Conservation (phyloP, 2,797 vertebrate species). For the Silurus lanzhouensis region DNA sequence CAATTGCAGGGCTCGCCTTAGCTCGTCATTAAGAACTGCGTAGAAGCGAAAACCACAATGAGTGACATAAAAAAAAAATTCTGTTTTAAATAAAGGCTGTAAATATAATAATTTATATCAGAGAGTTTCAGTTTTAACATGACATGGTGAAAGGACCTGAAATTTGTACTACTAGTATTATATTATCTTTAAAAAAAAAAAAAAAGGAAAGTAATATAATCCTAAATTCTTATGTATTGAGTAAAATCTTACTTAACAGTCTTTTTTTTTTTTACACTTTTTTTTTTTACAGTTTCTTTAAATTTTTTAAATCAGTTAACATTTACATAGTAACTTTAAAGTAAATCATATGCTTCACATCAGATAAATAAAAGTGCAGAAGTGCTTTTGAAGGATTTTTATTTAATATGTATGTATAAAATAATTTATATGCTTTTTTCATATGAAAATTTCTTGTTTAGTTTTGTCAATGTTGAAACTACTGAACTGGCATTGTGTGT, state of each 20-base stretch:
- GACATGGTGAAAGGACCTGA: background rate
- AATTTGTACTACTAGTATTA: background rate
- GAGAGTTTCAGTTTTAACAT: background rate
- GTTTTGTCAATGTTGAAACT: too few relatives aligned
- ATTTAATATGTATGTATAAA: too few relatives aligned
- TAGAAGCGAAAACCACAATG: constrained; percentile 23
- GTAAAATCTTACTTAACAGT: too few relatives aligned
- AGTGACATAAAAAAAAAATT: background rate
- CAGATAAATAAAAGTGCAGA: background rate
- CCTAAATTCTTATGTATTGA: background rate
- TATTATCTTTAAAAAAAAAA: background rate
- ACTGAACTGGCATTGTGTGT: too few relatives aligned
- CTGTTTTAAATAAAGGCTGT: background rate
- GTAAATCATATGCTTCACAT: background rate
- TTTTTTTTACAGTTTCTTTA: too few relatives aligned
- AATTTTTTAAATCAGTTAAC: too few relatives aligned
- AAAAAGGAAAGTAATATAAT: background rate
- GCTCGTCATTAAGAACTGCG: constrained; percentile 64
- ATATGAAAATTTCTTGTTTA: too few relatives aligned
- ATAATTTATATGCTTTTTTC: too few relatives aligned
- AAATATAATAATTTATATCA: background rate
- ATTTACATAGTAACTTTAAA: background rate
- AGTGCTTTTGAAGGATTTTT: too few relatives aligned
- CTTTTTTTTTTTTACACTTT: background rate
- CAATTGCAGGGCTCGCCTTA: constrained; percentile 61